Percentiles rank a stretch among this genome's conserved stretches.
Conservation (phyloP, 1,140 invertebrate genomes). For the Melipona quadrifasciata region DNA sequence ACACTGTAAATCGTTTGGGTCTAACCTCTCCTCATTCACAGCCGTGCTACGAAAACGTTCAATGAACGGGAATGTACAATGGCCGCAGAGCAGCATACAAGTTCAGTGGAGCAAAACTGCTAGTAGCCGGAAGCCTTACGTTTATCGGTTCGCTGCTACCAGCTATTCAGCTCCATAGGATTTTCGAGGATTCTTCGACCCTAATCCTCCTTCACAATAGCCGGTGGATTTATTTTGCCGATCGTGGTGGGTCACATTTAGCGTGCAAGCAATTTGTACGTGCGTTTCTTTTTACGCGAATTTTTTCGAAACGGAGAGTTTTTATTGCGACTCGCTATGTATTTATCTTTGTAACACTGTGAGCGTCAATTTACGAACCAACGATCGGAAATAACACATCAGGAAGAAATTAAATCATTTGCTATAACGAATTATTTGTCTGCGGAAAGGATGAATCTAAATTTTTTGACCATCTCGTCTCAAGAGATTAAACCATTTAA, state of each 20-base stretch:
- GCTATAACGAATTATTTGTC: too few relatives aligned
- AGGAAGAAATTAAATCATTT: too few relatives aligned
- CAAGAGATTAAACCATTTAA: too few relatives aligned
- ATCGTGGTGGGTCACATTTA: not conserved
- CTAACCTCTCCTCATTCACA: too few relatives aligned
- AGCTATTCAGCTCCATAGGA: not conserved
- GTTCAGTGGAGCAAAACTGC: not conserved
- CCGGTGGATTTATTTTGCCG: not conserved
- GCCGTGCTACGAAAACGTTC: not conserved
- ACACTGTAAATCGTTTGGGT: not conserved
- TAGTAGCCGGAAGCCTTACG: not conserved
- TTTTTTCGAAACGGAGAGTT: not conserved
- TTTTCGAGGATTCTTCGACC: not conserved
- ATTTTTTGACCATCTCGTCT: too few relatives aligned
- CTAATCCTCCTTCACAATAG: conserved; percentile 24
- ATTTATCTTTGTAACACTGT: too few relatives aligned
- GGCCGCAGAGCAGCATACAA: not conserved
- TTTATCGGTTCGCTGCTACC: not conserved
- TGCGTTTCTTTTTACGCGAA: not conserved
- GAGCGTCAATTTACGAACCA: too few relatives aligned
- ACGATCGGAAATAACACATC: too few relatives aligned
- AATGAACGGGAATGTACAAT: not conserved
- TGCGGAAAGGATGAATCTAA: too few relatives aligned
- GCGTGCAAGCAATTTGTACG: not conserved
- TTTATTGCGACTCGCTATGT: too few relatives aligned